Conservation (phyloP, 2,113 vertebrate genomes). For the Spheniscus mendiculus region DNA sequence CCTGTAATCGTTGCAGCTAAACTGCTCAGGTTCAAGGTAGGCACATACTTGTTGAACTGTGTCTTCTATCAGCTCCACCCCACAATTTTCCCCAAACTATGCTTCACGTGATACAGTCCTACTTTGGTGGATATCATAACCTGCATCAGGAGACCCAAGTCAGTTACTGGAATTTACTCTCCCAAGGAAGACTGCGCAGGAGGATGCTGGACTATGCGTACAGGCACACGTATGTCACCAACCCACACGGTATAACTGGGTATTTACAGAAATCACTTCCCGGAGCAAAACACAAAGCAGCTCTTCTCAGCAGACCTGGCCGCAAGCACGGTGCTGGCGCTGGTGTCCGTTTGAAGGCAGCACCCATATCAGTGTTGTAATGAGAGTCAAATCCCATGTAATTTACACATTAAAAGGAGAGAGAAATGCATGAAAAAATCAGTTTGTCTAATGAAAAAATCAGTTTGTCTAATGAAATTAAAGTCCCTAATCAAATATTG, state of each 20-base stretch:
- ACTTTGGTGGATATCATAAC: background rate
- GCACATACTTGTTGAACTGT: background rate
- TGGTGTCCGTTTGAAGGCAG: constrained; percentile 66
- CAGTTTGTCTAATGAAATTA: constrained; percentile 84
- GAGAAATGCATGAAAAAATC: constrained; percentile 78
- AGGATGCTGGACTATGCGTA: too few species aligned
- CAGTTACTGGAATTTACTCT: background rate
- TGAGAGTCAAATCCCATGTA: constrained; percentile 82
- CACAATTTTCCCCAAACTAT: background rate
- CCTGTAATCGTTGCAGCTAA: background rate
- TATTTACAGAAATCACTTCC: background rate
- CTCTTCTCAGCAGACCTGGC: background rate
- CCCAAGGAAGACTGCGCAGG: background rate
- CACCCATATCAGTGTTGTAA: constrained; percentile 79
- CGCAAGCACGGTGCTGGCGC: rapidly evolving
- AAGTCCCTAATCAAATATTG: constrained; percentile 84
- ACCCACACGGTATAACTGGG: rapidly evolving
- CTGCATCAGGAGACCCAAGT: background rate
- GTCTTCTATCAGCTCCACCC: background rate
- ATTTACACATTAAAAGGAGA: constrained; percentile 83
- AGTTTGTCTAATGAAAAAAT: constrained; percentile 78
- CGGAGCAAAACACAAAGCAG: background rate
- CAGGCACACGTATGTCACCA: background rate
- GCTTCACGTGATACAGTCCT: background rate
- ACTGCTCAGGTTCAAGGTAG: background rate